Base-by-base conservation (phyloP, 2,797 vertebrate genomes). In the Eulemur albifrons region DNA sequence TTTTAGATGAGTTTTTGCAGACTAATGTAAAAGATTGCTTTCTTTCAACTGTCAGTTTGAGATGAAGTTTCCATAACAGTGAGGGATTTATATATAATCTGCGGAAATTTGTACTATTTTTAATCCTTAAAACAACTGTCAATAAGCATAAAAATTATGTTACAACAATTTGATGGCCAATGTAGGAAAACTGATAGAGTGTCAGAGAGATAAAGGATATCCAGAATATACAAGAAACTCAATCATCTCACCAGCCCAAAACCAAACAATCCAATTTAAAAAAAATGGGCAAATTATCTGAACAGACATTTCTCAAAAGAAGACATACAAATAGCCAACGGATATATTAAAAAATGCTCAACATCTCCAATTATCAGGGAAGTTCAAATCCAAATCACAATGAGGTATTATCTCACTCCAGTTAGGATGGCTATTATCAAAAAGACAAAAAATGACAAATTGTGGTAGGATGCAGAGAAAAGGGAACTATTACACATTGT, bases 1-100 rank as follows among this genome's bases (percentile, higher is more conserved):
- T 92, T 96, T 93, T 84, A 97, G 95, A 98, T 96, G 97, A 96
- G 85, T 96, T 97, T 98, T 67, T 97, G 83, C 35, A 90, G 88
- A 21, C 52, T 97, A 96, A 93, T 96, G 5, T 81, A 93, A 98
- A 97, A 92, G 93, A 96, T 40, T 96, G 8, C 63, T 88, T 84
- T 83, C 76, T 90, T 93, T 84, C 95, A 95, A 27, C 50, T 75
- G 73, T 92, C 77, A 96, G 48, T 93, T 86, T 97, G 50, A 96
- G 88, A 70, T 67, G 38, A 96, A 87, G 30, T 63, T 69, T 57
- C 30, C 95, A 18, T 88, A 93, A 96, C 30, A 91, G 45, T 15
- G 4, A 77, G 6, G 8, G 21, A 95, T 10, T 23, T 69, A 18
- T 70, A 79, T 73, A 95, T 73, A 95, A 95, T 90, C 65, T 88